Base-by-base conservation (phyloP, 2,888 invertebrate species). In the Scrobipalpa costella region DNA sequence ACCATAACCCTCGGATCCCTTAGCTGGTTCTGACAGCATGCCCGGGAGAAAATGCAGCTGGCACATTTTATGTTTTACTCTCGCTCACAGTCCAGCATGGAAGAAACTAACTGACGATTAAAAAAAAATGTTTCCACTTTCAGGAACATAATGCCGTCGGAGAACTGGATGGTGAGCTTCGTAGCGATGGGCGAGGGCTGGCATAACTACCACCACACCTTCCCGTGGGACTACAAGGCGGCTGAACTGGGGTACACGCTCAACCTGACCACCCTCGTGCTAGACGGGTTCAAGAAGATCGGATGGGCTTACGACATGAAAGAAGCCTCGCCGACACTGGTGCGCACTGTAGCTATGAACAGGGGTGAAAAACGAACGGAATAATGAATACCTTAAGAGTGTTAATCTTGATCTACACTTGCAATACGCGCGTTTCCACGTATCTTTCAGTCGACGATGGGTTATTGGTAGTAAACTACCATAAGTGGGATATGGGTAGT, bases 171-270 rank as follows among this genome's bases (percentile, higher is more conserved):
- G 0, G 97, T 98, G 0, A 94, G 96, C 0, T 74, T 95, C 0
- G 76, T 94, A 21, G 94, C 96, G 0, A 91, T 96, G 85, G 97
- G 97, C 0, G 97, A 97, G 83, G 98, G 98, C 5, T 98, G 97
- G 96, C 98, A 98, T 89, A 98, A 98, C 87, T 98, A 97, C 84
- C 98, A 98, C 81, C 98, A 98, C 85, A 95, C 95, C 0, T 98
- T 98, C 85, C 98, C 98, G 0, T 97, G 96, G 95, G 98, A 98
- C 84, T 98, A 98, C 92, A 96, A 96, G 77, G 96, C 98, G 33
- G 95, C 97, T 7, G 98, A 98, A 82, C 89, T 96, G n/a, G 96
- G 96, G 55, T 92, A 93, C 67, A 80, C 93, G 68, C 78, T 94
- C n/a, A 97, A 97, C 79, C 61, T 93, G 0, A 96, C 97, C 0